Evolutionary conservation across 2,888 invertebrate species (phyloP), one percentile per base, ranked within the genome.

Genomic region (Pyrrhia umbra): DNA sequence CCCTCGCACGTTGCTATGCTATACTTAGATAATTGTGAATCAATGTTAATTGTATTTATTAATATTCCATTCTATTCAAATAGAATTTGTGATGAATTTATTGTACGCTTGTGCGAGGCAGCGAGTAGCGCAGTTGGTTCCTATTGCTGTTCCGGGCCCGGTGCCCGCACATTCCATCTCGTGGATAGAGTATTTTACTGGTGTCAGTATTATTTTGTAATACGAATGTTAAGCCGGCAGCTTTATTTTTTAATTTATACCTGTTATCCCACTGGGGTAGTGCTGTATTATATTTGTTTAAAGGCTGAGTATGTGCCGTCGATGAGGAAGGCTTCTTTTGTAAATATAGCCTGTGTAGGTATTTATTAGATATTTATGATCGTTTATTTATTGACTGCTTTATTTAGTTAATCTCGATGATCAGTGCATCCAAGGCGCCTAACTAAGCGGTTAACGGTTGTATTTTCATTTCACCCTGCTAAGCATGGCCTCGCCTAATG

Each of bases 351-450:
- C 92, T 84, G 79, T 88, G 92, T 95, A 95, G 95, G 95, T 95
- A 95, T 95, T 95, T 95, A 95, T 95, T 95, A 95, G 94, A 95
- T 95, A 95, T 95, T 95, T 95, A 95, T 95, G 92, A 95, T 94
- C 88, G 91, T 95, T 95, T 95, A 95, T 95, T 95, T 95, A 95
- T 95, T 95, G 95, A 95, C 95, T 93, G 95, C 95, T 94, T 93
- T 92, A 92, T 93, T 93, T 94, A 94, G 94, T 92, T 92, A 91
- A 90, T 91, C 88, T 89, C 85, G 89, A 89, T 84, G 83, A 78
- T 79, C 79, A 80, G 77, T 89, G 87, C 90, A 88, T 89, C 90
- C 85, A 84, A 83, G 78, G 84, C 87, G 89, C 90, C 90, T 91
- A 88, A 91, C 89, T 87, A 87, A 83, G 87, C 84, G 87, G 89